These are phyloP conservation scores for Megalopta genalis DNA, from an alignment of 1,140 invertebrate genomes.

Conservation along the genomic window DNA sequence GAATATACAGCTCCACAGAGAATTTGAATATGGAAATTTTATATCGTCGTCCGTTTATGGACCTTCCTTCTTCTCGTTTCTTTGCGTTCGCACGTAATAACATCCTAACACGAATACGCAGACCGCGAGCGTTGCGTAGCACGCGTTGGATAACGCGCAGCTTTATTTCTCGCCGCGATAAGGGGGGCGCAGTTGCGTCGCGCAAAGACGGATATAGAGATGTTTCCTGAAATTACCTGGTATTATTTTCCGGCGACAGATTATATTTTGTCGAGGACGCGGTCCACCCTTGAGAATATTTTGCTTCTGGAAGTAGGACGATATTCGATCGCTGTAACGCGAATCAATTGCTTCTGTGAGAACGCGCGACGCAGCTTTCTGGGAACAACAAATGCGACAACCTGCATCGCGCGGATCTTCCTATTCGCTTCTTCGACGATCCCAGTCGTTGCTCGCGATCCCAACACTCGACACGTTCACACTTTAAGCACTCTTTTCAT, in stretches of 20 bases:
- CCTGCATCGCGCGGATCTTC: too few species aligned
- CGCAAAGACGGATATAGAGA: not conserved
- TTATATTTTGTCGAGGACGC: not conserved
- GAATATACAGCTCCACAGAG: not conserved
- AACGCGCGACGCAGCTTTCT: too few species aligned
- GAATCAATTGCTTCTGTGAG: too few species aligned
- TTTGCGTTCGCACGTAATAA: slow-evolving; percentile 31
- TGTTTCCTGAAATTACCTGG: not conserved
- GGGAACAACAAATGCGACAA: too few species aligned
- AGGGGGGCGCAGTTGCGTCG: not conserved
- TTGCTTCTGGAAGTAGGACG: too few species aligned
- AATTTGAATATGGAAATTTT: slow-evolving; percentile 49
- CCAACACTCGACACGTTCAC: too few species aligned
- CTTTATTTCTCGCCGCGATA: slow-evolving; percentile 1
- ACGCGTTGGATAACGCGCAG: not conserved
- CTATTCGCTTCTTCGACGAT: too few species aligned
- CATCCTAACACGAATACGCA: not conserved
- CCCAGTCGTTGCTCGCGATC: too few species aligned
- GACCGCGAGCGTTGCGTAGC: slow-evolving; percentile 4
- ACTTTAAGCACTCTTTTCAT: too few species aligned
- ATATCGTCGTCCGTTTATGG: slow-evolving; percentile 29
- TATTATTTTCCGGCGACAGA: not conserved
- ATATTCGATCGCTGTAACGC: too few species aligned
- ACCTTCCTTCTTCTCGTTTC: not conserved
- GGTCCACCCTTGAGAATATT: too few species aligned